These are phyloP conservation scores for Monopis laevigella DNA, from an alignment of 2,888 invertebrate genomes.

Conservation along the genomic window DNA sequence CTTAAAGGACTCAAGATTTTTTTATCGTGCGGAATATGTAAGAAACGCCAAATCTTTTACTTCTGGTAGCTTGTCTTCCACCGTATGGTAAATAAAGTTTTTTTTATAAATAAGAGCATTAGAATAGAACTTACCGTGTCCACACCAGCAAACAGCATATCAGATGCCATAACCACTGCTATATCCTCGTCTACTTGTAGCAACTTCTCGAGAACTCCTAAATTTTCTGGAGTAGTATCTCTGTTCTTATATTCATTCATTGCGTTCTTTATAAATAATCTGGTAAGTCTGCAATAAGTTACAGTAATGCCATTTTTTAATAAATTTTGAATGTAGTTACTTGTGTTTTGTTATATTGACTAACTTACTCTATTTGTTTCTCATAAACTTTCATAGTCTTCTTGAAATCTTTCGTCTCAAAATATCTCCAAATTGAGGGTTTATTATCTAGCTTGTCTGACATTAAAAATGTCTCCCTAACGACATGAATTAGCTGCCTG, in stretches of 20 bases:
- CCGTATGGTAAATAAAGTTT: too few relatives aligned
- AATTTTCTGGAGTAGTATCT: conserved; percentile 25
- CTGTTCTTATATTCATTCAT: conserved; percentile 12
- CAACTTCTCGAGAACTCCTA: conserved; percentile 51
- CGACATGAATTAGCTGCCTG: conserved; percentile 34
- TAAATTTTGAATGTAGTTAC: too few relatives aligned
- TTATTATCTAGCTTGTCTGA: conserved; percentile 35
- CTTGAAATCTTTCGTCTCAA: conserved; percentile 33
- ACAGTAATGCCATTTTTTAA: not conserved
- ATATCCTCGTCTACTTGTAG: conserved; percentile 51
- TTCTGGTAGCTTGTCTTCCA: too few relatives aligned
- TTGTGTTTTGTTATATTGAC: too few relatives aligned
- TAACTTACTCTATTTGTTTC: conserved; percentile 35
- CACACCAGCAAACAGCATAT: conserved; percentile 68
- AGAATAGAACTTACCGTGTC: conserved; percentile 70
- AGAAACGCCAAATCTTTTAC: too few relatives aligned
- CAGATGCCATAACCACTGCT: conserved; percentile 63
- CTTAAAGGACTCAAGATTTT: too few relatives aligned
- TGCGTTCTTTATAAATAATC: conserved; percentile 14
- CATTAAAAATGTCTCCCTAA: conserved; percentile 32
- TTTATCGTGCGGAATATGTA: too few relatives aligned
- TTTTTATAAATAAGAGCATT: too few relatives aligned
- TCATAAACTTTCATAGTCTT: conserved; percentile 39
- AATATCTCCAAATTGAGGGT: conserved; percentile 35
- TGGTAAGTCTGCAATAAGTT: conserved; percentile 12